Conservation (phyloP, 1,140 invertebrate genomes). For the Stegodyphus dumicola region DNA sequence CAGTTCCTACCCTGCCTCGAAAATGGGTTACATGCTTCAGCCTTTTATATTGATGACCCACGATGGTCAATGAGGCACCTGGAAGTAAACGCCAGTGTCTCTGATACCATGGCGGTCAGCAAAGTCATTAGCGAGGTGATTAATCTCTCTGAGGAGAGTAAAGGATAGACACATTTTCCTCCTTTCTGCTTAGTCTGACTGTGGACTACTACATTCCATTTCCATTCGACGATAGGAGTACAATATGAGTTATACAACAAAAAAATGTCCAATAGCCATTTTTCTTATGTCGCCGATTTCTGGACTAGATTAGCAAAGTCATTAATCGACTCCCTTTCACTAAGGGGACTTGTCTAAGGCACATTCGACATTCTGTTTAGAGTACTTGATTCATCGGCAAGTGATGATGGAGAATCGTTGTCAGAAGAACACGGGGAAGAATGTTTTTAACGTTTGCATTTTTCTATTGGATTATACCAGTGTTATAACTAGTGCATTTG, state of each 20-base stretch:
- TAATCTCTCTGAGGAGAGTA: conserved; percentile 11
- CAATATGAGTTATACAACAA: conserved; percentile 11
- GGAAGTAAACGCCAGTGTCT: conserved; percentile 26
- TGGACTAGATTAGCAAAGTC: neutral
- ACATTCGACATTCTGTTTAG: too few relatives aligned
- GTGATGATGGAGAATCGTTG: too few relatives aligned
- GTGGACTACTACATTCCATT: neutral
- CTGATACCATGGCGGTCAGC: conserved; percentile 15
- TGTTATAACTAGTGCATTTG: too few relatives aligned
- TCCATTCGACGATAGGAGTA: neutral
- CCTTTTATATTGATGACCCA: conserved; percentile 11
- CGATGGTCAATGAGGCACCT: neutral
- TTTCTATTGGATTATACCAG: too few relatives aligned
- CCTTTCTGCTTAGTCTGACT: neutral
- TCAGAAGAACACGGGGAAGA: too few relatives aligned
- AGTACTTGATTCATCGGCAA: too few relatives aligned
- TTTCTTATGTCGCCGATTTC: conserved; percentile 2
- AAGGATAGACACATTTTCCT: neutral
- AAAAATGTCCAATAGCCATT: conserved; percentile 3
- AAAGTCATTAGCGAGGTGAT: conserved; percentile 30
- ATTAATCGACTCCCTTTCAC: too few relatives aligned
- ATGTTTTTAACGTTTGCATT: too few relatives aligned
- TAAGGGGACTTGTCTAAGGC: too few relatives aligned
- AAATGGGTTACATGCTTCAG: neutral
- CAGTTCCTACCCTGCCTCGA: neutral